phyloP scores from a whole-genome alignment of 2,113 vertebrate genomes.

The Odocoileus virginianus region DNA sequence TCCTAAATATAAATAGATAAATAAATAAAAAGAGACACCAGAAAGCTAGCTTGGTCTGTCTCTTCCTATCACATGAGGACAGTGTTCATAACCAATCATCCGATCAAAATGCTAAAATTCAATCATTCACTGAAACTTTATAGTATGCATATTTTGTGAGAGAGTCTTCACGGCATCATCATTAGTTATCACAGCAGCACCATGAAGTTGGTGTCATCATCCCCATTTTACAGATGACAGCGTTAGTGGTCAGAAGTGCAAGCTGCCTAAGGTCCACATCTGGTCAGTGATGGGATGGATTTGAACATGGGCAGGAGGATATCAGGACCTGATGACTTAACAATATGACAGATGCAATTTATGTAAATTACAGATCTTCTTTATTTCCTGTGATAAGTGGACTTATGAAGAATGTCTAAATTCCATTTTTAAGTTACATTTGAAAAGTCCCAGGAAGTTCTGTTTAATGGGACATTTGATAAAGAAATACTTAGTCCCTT shows the following conservation, averaged over 20 bases:
- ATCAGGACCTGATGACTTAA: neutral
- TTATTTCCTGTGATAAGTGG: neutral
- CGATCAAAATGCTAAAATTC: neutral
- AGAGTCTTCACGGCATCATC: neutral
- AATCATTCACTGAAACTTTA: accelerated
- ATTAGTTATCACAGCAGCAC: neutral
- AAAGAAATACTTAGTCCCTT: neutral
- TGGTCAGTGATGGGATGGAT: neutral
- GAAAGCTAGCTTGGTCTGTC: neutral
- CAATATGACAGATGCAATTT: neutral
- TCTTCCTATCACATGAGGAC: neutral
- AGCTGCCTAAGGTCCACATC: neutral
- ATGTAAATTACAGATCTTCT: neutral
- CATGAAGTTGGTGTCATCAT: no score
- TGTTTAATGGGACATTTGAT: neutral
- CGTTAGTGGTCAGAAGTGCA: neutral
- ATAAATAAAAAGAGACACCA: neutral
- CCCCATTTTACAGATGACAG: neutral
- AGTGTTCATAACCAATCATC: neutral
- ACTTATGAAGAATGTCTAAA: neutral
- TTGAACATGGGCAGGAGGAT: neutral
- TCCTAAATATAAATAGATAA: no score
- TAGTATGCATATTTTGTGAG: neutral
- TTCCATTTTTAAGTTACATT: neutral
- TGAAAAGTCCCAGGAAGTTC: neutral